Evolutionary conservation across 2,797 vertebrate genomes (phyloP).

Genomic region (Melanotaenia boesemani): DNA sequence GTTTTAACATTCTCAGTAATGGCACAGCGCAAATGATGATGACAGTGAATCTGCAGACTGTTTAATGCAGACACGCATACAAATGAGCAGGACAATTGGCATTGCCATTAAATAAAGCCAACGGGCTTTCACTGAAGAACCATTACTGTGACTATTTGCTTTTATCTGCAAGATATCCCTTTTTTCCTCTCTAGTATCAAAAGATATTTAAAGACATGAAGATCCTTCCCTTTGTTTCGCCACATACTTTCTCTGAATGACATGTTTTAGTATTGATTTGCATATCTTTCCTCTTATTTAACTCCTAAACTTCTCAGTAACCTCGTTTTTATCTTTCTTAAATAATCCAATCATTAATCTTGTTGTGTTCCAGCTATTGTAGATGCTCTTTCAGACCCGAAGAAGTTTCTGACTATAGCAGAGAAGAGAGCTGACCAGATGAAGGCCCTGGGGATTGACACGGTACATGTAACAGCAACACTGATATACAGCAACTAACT

Average conservation of each 20-base stretch:
- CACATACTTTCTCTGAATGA: background rate
- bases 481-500: background rate
- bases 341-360: background rate
- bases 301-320: accelerated
- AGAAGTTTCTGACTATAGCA: constrained; percentile 99
- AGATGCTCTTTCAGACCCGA: constrained; percentile 98
- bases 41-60: constrained; percentile 59
- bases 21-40: constrained; percentile 68
- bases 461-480: constrained; percentile 77
- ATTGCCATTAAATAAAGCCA: constrained; percentile 75
- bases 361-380: constrained; percentile 88
- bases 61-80: constrained; percentile 55
- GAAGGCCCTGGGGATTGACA: constrained; percentile 98
- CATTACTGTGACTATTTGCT: constrained; percentile 62
- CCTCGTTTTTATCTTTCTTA: background rate
- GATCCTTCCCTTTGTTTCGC: background rate
- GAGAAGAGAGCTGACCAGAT: constrained; percentile 99
- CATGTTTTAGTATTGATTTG: background rate
- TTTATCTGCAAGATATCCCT: constrained; percentile 23
- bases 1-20: constrained; percentile 62
- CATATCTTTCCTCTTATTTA: background rate
- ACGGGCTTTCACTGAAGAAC: constrained; percentile 51
- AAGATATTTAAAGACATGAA: constrained; percentile 1
- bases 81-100: constrained; percentile 64
- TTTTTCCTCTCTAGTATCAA: background rate